A percentile compares a stretch with the other conserved stretches of the same genome.
These are phyloP conservation scores for Caenorhabditis sulstoni DNA, from an alignment of 2,888 invertebrate genomes.

Conservation along the genomic window DNA sequence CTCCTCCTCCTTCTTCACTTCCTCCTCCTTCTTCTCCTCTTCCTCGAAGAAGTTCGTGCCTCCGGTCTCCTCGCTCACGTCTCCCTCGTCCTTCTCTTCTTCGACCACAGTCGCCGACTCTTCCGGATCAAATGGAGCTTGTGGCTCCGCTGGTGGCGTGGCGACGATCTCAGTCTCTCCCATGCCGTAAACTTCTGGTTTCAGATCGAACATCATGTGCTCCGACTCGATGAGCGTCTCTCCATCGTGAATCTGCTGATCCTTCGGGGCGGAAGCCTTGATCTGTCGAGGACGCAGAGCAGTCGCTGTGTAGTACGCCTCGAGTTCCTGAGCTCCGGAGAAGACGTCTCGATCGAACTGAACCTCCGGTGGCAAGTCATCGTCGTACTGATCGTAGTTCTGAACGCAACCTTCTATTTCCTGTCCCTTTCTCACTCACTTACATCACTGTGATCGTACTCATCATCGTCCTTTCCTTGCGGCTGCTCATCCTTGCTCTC, in stretches of 20 bases:
- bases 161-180: conserved; percentile 34
- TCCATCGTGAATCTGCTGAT: conserved; percentile 63
- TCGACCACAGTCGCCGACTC: conserved; percentile 32
- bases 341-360: conserved; percentile 77
- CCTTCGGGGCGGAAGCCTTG: conserved; percentile 29
- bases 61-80: conserved; percentile 60
- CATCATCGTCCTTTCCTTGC: conserved; percentile 48
- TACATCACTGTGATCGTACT: conserved; percentile 72
- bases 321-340: conserved; percentile 68
- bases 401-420: too few relatives aligned
- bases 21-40: conserved; percentile 52
- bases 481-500: conserved; percentile 44
- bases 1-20: conserved; percentile 31
- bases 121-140: conserved; percentile 8
- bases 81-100: conserved; percentile 36
- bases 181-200: conserved; percentile 63
- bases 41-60: conserved; percentile 69
- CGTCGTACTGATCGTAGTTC: conserved; percentile 74
- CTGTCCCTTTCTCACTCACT: too few relatives aligned
- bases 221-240: conserved; percentile 71
- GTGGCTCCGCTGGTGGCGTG: conserved; percentile 19
- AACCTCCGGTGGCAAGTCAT: conserved; percentile 75
- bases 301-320: conserved; percentile 69
- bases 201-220: conserved; percentile 65
- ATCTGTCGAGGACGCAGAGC: conserved; percentile 71